Base-by-base conservation (phyloP, 2,113 vertebrate species). In the Entomyzon cyanotis region DNA sequence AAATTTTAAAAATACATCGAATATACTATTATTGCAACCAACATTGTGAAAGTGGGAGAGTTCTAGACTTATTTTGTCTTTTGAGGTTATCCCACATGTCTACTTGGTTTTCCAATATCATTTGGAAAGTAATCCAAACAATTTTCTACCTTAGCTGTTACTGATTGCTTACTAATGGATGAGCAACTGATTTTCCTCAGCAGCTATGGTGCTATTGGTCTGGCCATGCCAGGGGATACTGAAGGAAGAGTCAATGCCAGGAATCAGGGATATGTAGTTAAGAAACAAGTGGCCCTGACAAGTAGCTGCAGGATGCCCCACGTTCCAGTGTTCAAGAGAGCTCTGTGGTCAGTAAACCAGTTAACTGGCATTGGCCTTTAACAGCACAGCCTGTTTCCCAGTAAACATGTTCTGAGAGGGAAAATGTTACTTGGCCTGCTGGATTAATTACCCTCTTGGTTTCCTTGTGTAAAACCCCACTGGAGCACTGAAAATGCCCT, bases 161-260 rank as follows among this genome's bases (percentile, higher is more conserved):
- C 17, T 27, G 23, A 13, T 15, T 41, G 22, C 18, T 83, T 86
- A 22, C 9, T 37, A 25, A 41, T 17, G 12, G 76, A 68, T 71
- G 35, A 49, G 56, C 18, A 47, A 22, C 20, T 37, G 11, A 31
- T 71, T 84, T 71, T 63, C 28, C 35, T 53, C 39, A 41, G 52
- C 7, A 9, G 3, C 1, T 19, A 4, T 7, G 11, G 14, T 41
- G 12, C 10, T 7, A 3, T 46, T 64, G 30, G 31, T 44, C 23
- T 75, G 80, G 49, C 35, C 18, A 8, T 8, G 22, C 12, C 12
- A 60, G 21, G 42, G 42, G 11, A 11, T 8, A 10, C 31, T 49
- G 58, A 60, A 53, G 65, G 24, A 63, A 41, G 19, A 80, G 28
- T 18, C 39, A 50, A 19, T 14, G 20, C 2, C 11, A 77, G 44